A percentile compares a stretch with the other conserved stretches of the same genome.
phyloP scores from a whole-genome alignment of 2,888 invertebrate genomes.

The Ophioninae sp. region DNA sequence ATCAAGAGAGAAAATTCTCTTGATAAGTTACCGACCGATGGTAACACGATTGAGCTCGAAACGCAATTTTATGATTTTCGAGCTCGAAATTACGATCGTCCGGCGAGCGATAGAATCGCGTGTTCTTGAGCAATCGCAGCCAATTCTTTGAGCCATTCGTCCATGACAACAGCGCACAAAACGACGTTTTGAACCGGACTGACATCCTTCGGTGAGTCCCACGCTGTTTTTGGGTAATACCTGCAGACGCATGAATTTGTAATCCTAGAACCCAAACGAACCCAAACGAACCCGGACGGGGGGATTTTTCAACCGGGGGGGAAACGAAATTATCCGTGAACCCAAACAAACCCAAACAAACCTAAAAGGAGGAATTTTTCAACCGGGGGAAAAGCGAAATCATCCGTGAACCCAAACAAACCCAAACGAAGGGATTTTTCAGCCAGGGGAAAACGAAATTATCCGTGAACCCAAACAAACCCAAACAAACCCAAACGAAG shows the following conservation, averaged over 20 bases:
- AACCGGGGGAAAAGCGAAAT: too few relatives aligned
- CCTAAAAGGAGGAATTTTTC: too few relatives aligned
- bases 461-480: too few relatives aligned
- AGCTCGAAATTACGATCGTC: constrained; percentile 65
- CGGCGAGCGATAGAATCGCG: constrained; percentile 85
- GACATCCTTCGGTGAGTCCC: constrained; percentile 76
- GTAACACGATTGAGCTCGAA: too few relatives aligned
- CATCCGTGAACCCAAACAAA: too few relatives aligned
- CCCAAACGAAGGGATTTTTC: too few relatives aligned
- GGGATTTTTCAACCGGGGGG: too few relatives aligned
- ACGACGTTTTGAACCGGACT: constrained; percentile 85
- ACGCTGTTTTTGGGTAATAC: constrained; percentile 71
- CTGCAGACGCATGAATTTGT: constrained; percentile 56
- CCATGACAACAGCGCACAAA: constrained; percentile 92
- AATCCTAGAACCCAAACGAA: not conserved
- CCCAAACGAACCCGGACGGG: too few relatives aligned
- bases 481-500: too few relatives aligned
- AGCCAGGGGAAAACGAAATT: too few relatives aligned
- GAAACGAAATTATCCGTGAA: too few relatives aligned
- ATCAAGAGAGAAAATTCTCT: not conserved
- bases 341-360: too few relatives aligned
- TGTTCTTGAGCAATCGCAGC: constrained; percentile 98
- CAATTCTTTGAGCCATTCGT: constrained; percentile 97
- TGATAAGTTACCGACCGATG: not conserved
- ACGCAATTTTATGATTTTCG: not conserved